These are phyloP conservation scores for Mionectes olivaceus DNA, from an alignment of 2,797 vertebrate species.

Conservation along the genomic window DNA sequence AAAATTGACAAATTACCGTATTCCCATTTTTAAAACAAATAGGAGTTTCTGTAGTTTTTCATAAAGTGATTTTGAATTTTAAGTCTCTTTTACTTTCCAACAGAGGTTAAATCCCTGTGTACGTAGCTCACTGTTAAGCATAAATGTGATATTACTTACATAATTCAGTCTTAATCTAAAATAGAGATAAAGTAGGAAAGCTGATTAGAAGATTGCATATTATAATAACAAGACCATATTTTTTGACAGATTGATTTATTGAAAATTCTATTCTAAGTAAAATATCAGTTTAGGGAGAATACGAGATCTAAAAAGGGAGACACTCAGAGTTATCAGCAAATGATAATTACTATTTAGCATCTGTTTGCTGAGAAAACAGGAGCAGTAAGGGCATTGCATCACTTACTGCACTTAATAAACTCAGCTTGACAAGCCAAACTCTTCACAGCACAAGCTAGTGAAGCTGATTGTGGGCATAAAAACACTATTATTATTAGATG, in stretches of 20 bases:
- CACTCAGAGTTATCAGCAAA: not conserved
- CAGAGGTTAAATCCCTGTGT: not conserved
- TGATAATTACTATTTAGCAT: constrained; percentile 19
- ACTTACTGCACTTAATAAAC: not conserved
- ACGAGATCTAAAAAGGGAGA: not conserved
- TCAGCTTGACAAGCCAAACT: not conserved
- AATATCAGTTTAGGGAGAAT: not conserved
- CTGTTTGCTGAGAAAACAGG: constrained; percentile 49
- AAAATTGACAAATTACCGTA: not conserved
- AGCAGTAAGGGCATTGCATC: not conserved
- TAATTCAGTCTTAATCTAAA: not conserved
- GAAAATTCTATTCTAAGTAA: not conserved
- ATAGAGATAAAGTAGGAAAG: not conserved
- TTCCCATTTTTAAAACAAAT: not conserved
- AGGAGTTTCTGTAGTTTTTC: not conserved
- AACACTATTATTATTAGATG: not conserved
- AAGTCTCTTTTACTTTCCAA: not conserved
- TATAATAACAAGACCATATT: not conserved
- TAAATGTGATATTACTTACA: not conserved
- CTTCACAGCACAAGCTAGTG: not conserved
- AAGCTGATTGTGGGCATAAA: not conserved
- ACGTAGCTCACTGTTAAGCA: not conserved
- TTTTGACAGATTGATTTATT: not conserved
- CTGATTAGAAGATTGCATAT: not conserved
- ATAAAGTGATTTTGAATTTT: not conserved